Evolutionary conservation across 1,140 invertebrate species (phyloP).

Genomic region (Palaemon carinicauda): DNA sequence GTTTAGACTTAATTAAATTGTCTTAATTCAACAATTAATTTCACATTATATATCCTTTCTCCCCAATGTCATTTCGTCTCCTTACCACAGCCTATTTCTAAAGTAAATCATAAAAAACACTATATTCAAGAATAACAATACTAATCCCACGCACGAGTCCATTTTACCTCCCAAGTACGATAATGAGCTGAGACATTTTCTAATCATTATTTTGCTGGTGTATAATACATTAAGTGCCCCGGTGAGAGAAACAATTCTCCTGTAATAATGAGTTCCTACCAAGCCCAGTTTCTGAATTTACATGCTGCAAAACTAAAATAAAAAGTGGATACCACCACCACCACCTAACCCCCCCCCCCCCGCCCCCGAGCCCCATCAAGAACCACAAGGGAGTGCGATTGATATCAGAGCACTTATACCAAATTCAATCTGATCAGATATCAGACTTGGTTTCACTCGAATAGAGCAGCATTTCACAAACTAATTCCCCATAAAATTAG

Average conservation of each 20-base stretch:
- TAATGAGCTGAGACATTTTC: conserved; percentile 35
- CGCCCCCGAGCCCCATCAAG: background rate
- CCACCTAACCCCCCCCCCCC: background rate
- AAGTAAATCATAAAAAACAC: too few species aligned
- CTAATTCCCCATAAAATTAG: conserved; percentile 60
- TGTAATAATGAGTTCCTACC: conserved; percentile 9
- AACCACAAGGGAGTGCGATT: background rate
- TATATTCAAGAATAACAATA: too few species aligned
- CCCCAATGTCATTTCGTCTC: too few species aligned
- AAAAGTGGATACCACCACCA: too few species aligned
- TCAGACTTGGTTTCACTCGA: conserved; percentile 59
- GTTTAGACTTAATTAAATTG: too few species aligned
- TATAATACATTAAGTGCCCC: background rate
- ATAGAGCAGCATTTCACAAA: conserved; percentile 54
- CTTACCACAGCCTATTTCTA: too few species aligned
- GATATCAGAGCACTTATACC: conserved; percentile 29
- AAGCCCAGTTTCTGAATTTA: too few species aligned
- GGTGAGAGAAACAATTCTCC: background rate
- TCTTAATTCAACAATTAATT: too few species aligned
- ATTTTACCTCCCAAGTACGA: background rate
- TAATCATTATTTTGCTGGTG: background rate
- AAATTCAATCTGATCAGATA: conserved; percentile 59
- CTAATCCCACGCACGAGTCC: background rate
- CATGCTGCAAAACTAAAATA: too few species aligned
- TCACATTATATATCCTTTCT: too few species aligned